Percentiles rank a stretch among this genome's conserved stretches.
Evolutionary conservation across 1,140 invertebrate species (phyloP).

Genomic region (Drosophila orosa): DNA sequence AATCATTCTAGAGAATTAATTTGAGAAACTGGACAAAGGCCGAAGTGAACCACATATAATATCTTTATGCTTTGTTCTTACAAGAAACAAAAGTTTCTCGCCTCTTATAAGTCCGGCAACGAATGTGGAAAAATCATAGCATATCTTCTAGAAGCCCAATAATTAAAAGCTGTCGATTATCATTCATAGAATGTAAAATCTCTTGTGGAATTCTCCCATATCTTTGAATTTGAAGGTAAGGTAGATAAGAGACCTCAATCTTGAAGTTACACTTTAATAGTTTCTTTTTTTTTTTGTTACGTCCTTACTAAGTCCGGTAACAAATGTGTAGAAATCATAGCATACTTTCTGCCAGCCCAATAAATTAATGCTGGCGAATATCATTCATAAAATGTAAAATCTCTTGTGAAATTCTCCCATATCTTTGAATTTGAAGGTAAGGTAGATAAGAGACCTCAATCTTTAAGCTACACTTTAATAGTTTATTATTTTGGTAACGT

Average conservation of each 20-base stretch:
- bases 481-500: too few relatives aligned
- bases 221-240: neutral
- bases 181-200: too few relatives aligned
- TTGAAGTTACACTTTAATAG: neutral
- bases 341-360: neutral
- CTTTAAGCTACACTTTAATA: neutral
- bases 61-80: too few relatives aligned
- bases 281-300: too few relatives aligned
- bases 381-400: too few relatives aligned
- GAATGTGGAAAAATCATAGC: neutral
- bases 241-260: neutral
- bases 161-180: neutral
- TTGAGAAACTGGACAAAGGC: neutral
- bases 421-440: neutral
- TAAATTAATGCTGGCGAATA: neutral
- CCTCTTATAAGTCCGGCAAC: too few relatives aligned
- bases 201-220: neutral
- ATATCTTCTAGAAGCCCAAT: neutral
- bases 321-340: neutral
- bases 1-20: fast-evolving
- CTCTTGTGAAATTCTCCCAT: neutral
- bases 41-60: fast-evolving
- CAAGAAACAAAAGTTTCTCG: too few relatives aligned
- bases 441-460: neutral
- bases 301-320: too few relatives aligned